Percentiles rank a stretch among this genome's conserved stretches.
Conservation (phyloP, 2,113 vertebrate genomes). For the Hydrolagus affinis region DNA sequence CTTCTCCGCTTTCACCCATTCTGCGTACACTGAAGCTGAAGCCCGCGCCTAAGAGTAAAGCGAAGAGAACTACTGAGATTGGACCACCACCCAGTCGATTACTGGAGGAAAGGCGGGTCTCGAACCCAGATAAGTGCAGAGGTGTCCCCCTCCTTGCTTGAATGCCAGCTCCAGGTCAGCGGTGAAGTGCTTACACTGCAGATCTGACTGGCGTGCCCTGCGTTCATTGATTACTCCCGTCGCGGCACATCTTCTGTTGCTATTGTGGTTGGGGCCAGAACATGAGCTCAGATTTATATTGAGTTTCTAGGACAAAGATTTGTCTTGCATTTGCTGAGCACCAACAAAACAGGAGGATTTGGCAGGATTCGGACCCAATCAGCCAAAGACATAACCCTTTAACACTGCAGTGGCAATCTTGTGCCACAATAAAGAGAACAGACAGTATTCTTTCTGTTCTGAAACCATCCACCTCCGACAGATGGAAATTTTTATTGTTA, state of each 20-base stretch:
- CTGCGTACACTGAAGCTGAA: too few relatives aligned
- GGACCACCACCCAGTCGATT: too few relatives aligned
- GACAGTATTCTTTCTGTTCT: too few relatives aligned
- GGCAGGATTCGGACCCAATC: not conserved
- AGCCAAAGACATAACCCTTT: slow-evolving; percentile 6
- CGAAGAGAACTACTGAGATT: too few relatives aligned
- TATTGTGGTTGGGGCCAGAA: slow-evolving; percentile 5
- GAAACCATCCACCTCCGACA: too few relatives aligned
- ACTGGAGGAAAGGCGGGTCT: too few relatives aligned
- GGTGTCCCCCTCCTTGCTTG: too few relatives aligned
- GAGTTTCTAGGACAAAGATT: slow-evolving; percentile 4
- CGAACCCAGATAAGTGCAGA: too few relatives aligned
- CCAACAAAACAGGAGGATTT: slow-evolving; percentile 9
- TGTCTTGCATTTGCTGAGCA: slow-evolving; percentile 13
- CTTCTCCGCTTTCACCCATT: too few relatives aligned
- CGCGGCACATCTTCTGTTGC: not conserved
- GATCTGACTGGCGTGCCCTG: not conserved
- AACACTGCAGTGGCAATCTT: not conserved
- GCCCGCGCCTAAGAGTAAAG: too few relatives aligned
- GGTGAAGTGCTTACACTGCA: not conserved
- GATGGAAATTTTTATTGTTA: too few relatives aligned
- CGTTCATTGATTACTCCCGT: not conserved
- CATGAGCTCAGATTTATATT: slow-evolving; percentile 20
- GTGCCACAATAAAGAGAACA: not conserved
- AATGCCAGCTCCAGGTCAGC: too few relatives aligned